Evolutionary conservation across 2,888 invertebrate genomes (phyloP).

Genomic region (Sylvicola fuscatus): DNA sequence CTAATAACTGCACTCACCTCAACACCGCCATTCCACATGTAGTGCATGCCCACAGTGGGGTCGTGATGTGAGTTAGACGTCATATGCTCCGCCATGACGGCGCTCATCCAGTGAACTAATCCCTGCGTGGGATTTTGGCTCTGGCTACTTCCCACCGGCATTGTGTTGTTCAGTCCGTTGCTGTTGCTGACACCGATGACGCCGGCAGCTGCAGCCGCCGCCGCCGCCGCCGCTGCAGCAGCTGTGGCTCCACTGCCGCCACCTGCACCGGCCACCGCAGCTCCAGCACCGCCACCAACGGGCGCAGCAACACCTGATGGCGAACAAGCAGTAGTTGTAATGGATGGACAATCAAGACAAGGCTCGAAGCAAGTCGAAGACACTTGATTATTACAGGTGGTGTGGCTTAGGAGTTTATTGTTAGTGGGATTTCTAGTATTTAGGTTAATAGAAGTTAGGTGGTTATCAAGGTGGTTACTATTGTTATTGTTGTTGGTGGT

Average conservation of each 20-base stretch:
- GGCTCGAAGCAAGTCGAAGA: no score
- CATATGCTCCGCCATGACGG: slow-evolving; percentile 88
- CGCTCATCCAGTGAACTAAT: slow-evolving; percentile 87
- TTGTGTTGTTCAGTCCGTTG: slow-evolving; percentile 7
- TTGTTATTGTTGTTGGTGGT: slow-evolving; percentile 6
- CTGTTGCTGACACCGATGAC: no score
- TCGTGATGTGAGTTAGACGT: slow-evolving; percentile 54
- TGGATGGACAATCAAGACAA: no score
- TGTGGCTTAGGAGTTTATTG: no score
- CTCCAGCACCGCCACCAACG: not conserved
- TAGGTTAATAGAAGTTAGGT: no score
- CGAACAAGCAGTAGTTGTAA: slow-evolving; percentile 2
- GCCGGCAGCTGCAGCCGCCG: no score
- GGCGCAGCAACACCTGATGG: slow-evolving; percentile 9
- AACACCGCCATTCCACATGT: slow-evolving; percentile 27
- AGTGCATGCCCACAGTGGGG: slow-evolving; percentile 27
- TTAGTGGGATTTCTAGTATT: no score
- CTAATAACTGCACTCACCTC: slow-evolving; percentile 19
- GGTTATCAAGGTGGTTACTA: slow-evolving; percentile 6
- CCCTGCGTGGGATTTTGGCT: slow-evolving; percentile 52
- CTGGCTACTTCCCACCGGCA: slow-evolving; percentile 27
- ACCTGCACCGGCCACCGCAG: no score
- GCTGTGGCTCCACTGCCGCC: no score
- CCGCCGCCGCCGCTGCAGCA: no score
- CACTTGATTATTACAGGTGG: no score